These are phyloP conservation scores for Homarus gammarus DNA, from an alignment of 2,888 invertebrate genomes.

Conservation along the genomic window DNA sequence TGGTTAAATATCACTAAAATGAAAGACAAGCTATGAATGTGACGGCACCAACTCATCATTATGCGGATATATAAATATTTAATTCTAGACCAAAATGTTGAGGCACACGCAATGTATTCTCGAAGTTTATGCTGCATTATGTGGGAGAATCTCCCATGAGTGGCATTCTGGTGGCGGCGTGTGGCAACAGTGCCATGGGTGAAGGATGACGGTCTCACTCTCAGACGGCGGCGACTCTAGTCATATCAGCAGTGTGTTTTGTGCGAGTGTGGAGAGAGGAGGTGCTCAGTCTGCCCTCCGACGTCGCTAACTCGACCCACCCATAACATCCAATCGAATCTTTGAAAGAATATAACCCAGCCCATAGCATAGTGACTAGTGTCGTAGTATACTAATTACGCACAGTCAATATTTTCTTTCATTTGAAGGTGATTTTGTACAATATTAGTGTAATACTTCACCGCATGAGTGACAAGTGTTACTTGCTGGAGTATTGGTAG, in stretches of 20 bases:
- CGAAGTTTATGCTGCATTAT: neutral
- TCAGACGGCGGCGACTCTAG: neutral
- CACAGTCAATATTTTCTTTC: neutral
- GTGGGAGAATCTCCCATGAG: no score
- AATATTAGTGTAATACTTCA: neutral
- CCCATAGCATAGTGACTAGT: no score
- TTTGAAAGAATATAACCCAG: neutral
- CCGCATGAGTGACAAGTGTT: neutral
- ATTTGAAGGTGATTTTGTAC: neutral
- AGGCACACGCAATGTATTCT: no score
- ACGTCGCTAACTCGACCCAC: constrained; percentile 20
- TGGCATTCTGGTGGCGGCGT: neutral
- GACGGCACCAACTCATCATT: no score
- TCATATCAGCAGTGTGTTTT: constrained; percentile 23
- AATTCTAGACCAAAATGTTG: no score
- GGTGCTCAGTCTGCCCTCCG: neutral
- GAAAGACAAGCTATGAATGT: no score
- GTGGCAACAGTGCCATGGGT: neutral
- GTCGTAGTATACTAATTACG: neutral
- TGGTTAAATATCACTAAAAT: no score
- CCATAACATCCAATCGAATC: neutral
- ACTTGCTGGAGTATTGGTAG: neutral
- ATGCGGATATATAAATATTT: no score
- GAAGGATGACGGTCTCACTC: neutral
- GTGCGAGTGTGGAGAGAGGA: constrained; percentile 35